Evolutionary conservation across 2,888 invertebrate genomes (phyloP), one percentile per base, ranked within the genome.

Genomic region (Lottia gigantea): DNA sequence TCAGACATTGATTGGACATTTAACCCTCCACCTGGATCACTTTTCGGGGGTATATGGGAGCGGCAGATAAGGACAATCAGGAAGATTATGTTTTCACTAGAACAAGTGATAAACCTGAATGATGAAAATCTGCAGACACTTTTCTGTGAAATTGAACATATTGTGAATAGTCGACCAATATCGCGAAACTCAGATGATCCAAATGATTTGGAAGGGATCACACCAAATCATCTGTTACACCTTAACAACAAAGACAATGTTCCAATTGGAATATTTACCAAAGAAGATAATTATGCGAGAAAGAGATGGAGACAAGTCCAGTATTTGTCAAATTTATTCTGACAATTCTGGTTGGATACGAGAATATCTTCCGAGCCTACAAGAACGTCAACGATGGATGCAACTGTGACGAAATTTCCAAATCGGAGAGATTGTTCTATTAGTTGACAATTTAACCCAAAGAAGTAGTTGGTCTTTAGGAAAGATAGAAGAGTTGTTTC

Each of bases 1-100:
- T 16, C 46, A 68, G 49, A 67, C 26, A 71, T 77, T 23, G 40
- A 62, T n/a, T 77, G 74, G 73, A 40, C 64, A 47, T 74, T 74
- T 45, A 76, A 76, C 61, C 74, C 71, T 12, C 76, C 77, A 23
- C 16, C 63, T 31, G 68, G 61, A 7, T 71, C 68, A 23, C 75
- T 4, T 31, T 31, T 31, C 31, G 72, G 75, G 12, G 75, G 76
- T 45, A 66, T 76, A 19, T 76, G 73, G 73, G 73, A 76, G 70
- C 45, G 76, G 46, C 55, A 68, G n/a, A 75, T 75, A 25, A 40
- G 76, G 46, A 66, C 70, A 31, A 68, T 67, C 12, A 49, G 74
- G n/a, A 67, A 68, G 23, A 63, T 76, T 23, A 47, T 68, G 15
- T 64, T 63, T 63, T 62, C 62, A 23, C 15, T 75, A n/a, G 40